Base-by-base conservation (phyloP, 53 echinoderm and acorn worm genomes). In the Hippasteria phrygiana region DNA sequence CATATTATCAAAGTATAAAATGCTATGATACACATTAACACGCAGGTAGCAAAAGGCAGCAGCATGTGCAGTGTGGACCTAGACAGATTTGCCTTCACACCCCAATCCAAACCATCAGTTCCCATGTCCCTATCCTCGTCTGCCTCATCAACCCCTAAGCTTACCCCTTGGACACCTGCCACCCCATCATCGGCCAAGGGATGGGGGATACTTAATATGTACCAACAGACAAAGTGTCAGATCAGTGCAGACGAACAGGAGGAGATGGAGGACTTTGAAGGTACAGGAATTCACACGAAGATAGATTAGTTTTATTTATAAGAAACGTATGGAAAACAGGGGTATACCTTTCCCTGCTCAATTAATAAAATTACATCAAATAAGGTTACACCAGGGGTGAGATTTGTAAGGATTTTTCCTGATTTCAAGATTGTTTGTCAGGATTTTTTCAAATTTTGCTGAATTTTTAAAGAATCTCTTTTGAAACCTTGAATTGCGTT, bases 131-230 rank as follows among this genome's bases (percentile, higher is more conserved):
- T 32, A 27, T 43, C 73, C 26, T 73, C 32, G 41, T 73, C 73
- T 2, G 26, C 73, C 5, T 14, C 75, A 2, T 22, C 16, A 9
- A 88, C 56, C 63, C 43, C 62, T 17, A 26, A 80, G 20, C 62
- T 29, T 31, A 46, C n/a, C 56, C 37, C 53, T 37, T 2, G 5
- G 13, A 48, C 29, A 36, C 89, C 89, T 45, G 40, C 70, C 53
- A 67, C 92, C 17, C 88, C 74, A 54, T 81, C 85, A 79, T 29
- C 77, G 1, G 88, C 81, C 36, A 88, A 55, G 20, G 95, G 95
- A 40, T 95, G 95, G 95, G 95, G 93, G 45, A 91, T 93, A 43
- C 79, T 95, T 18, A 88, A 95, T 64, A 77, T 91, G 53, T 95
- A 93, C 87, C 82, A 73, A n/a, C 74, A 84, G 67, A 77, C 91